phyloP scores from a whole-genome alignment of 2,797 vertebrate species.

The Hydrocynus forskahlii region DNA sequence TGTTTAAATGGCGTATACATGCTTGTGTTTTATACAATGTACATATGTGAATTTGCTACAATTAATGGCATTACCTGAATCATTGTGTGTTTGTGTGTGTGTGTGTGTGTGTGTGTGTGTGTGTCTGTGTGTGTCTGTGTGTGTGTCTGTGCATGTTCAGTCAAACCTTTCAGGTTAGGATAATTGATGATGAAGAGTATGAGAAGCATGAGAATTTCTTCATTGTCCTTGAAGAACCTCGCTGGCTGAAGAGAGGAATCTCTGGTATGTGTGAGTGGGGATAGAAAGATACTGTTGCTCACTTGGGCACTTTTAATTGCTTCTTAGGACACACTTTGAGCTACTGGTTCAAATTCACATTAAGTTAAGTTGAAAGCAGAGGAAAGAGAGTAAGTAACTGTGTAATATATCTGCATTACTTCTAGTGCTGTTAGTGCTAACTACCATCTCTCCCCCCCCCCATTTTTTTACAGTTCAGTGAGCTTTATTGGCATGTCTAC shows the following conservation, averaged over 20 bases:
- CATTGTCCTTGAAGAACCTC: constrained; percentile 89
- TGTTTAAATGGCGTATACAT: background rate
- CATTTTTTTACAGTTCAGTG: background rate
- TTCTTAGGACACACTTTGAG: background rate
- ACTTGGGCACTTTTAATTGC: background rate
- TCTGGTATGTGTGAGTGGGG: constrained; percentile 76
- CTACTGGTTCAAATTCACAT: background rate
- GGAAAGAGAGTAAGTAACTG: background rate
- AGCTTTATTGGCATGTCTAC: background rate
- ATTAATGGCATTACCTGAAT: background rate
- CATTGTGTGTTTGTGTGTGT: too few species aligned
- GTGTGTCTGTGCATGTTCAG: constrained; percentile 69
- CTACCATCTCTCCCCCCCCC: background rate
- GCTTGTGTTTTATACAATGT: constrained; percentile 13
- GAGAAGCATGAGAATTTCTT: constrained; percentile 95
- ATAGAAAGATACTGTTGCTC: background rate
- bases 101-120: constrained; percentile 13
- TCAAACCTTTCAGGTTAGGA: constrained; percentile 86
- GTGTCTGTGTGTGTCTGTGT: constrained; percentile 30
- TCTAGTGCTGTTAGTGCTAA: too few species aligned
- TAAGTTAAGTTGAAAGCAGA: background rate
- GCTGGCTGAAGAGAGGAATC: constrained; percentile 90
- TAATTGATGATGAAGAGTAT: constrained; percentile 89
- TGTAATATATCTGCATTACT: background rate
- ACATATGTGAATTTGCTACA: background rate